Evolutionary conservation across 1,140 invertebrate genomes (phyloP).

Genomic region (Eueides isabella): DNA sequence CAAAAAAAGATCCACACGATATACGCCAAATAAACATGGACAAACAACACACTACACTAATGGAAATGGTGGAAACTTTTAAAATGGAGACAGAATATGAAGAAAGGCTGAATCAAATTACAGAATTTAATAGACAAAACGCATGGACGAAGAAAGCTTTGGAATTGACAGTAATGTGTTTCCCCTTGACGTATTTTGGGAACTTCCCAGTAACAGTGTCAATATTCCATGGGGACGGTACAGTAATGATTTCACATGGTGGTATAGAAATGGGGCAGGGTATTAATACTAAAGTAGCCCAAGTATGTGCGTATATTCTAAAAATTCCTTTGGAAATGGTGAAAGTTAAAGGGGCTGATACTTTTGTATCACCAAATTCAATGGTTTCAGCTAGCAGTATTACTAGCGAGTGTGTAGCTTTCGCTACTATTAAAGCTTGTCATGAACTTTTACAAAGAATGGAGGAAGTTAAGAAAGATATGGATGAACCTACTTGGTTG

Average conservation of each 20-base stretch:
- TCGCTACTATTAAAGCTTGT: conserved; percentile 87
- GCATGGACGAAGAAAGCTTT: conserved; percentile 87
- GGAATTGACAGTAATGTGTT: conserved; percentile 83
- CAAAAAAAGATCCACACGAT: conserved; percentile 87
- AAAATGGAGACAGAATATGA: conserved; percentile 82
- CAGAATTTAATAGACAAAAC: conserved; percentile 77
- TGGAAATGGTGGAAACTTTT: conserved; percentile 81
- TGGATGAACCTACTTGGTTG: conserved; percentile 86
- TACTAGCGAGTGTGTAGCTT: conserved; percentile 87
- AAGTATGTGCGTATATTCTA: conserved; percentile 89
- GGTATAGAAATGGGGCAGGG: conserved; percentile 90
- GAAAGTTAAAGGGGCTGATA: conserved; percentile 86
- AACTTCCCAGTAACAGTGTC: conserved; percentile 84
- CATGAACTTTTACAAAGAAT: conserved; percentile 85
- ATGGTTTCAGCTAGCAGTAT: conserved; percentile 87
- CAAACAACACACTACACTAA: conserved; percentile 67
- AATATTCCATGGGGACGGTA: conserved; percentile 86
- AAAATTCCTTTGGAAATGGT: conserved; percentile 88
- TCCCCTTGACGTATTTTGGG: conserved; percentile 76
- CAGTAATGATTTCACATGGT: conserved; percentile 86
- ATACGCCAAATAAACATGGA: conserved; percentile 85
- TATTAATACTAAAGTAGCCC: conserved; percentile 86
- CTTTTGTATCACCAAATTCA: conserved; percentile 86
- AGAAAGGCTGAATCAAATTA: conserved; percentile 74
- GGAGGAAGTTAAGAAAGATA: conserved; percentile 83